Evolutionary conservation across 1,140 invertebrate species (phyloP), one percentile per base, ranked within the genome.

Genomic region (Brachionus koreanus): DNA sequence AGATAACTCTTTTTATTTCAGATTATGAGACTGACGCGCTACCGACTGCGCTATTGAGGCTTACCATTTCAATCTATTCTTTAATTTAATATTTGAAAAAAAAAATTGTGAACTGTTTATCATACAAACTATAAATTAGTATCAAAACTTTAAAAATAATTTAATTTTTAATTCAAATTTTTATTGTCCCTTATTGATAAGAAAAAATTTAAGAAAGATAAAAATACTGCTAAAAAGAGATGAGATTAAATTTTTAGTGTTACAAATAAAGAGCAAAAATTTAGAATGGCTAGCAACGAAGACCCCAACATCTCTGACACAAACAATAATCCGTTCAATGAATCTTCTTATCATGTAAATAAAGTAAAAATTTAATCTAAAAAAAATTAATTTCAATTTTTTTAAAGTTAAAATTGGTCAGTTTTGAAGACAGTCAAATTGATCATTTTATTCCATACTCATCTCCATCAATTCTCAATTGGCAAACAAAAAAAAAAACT

Each of bases 21-120:
- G 76, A 79, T 79, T 79, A 79, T 79, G 76, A 79, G 76, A 79
- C 76, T 79, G 76, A 79, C 76, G 76, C 76, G 76, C 76, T 79
- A 79, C 76, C 76, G 49, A 79, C 76, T 79, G 76, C 76, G 76
- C 76, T 79, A 79, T 79, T 79, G 76, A 79, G 76, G 76, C 76
- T 79, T 69, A 12, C 37, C n/a, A 61, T 37, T 61, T 3, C 13
- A 77, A 76, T 4, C 4, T 19, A 46, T 33, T 33, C 3, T 49
- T 25, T 13, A 76, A 76, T 49, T 43, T n/a, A 19, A 49, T 43
- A 25, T 23, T 2, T 46, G 7, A 13, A 25, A 3, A 76, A 7
- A 37, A 76, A 49, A 46, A n/a, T 12, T n/a, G 1, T 57, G 0
- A 23, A 57, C 29, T 29, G 3, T 19, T 57, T 57, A 25, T 57